Base-by-base conservation (phyloP, 2,797 vertebrate genomes). In the Argentina silus region DNA sequence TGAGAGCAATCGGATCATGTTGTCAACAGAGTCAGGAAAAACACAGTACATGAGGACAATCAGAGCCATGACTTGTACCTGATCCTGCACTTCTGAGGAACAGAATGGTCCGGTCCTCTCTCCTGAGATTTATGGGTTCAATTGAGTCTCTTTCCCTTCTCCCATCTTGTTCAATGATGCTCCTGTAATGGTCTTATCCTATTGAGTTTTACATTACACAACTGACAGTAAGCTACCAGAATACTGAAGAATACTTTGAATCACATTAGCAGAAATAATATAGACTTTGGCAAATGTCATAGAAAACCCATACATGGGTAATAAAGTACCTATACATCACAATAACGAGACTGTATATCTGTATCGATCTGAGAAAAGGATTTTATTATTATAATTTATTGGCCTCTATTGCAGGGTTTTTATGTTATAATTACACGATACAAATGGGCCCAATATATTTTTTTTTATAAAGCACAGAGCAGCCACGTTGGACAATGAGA, bases 381-480 rank as follows among this genome's bases (percentile, higher is more conserved):
- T 48, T 27, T 27, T 10, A n/a, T 48, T 19, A 11, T 48, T 0
- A 66, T 47, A 4, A 17, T 65, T 36, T 42, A 61, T 23, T 27
- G 6, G 6, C 23, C 57, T 61, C 57, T 27, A 59, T 27, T 36
- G 12, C 2, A 0, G 6, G 15, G 11, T 42, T 61, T 44, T 17
- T 5, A 62, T 43, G 42, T 63, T 67, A 11, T n/a, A 15, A 51
- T 67, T 47, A 48, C 61, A 63, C 7, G 21, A 51, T 67, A 36
- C 12, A 50, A 15, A 67, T 48, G 3, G 36, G 36, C 6, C 3
- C 36, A 63, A 8, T 43, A 63, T 6, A 19, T 14, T 19, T 15
- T 23, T 2, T n/a, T 12, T 47, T 47, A 21, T 45, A 21, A 12
- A 7, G 12, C 19, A 27, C 45, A 23, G 21, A 10, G 4, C 19